Evolutionary conservation across 2,797 vertebrate species (phyloP).

Genomic region (Triplophysa bombifrons): DNA sequence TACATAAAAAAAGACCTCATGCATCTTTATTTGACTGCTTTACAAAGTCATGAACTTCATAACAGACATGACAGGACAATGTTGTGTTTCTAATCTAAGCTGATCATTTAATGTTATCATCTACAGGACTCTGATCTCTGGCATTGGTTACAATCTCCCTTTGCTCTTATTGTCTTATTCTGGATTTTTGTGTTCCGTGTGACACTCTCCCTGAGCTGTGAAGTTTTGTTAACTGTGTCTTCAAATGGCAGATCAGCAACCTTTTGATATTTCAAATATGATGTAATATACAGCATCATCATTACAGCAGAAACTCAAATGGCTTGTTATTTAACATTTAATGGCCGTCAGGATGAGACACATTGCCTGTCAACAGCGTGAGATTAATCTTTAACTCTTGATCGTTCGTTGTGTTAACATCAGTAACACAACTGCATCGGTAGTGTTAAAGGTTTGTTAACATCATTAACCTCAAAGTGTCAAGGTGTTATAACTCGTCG

Average conservation of each 20-base stretch:
- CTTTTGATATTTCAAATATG: not conserved
- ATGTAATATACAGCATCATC: not conserved
- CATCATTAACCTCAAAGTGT: not conserved
- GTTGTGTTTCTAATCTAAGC: too few relatives aligned
- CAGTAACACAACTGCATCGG: not conserved
- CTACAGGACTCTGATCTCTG: not conserved
- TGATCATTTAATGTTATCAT: too few relatives aligned
- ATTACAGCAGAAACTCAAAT: not conserved
- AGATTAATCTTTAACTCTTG: constrained; percentile 1
- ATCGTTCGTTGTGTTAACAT: not conserved
- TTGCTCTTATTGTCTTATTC: not conserved
- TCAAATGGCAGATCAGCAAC: not conserved
- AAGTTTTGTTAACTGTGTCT: not conserved
- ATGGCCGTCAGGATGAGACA: not conserved
- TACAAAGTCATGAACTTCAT: not conserved
- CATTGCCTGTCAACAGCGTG: not conserved
- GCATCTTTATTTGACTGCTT: not conserved
- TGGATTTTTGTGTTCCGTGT: not conserved
- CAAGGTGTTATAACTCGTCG: too few relatives aligned
- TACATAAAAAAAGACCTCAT: not conserved
- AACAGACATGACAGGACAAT: too few relatives aligned
- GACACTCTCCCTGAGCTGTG: not conserved
- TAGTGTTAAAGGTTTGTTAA: too few relatives aligned
- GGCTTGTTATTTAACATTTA: not conserved
- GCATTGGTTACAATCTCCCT: not conserved